These are phyloP conservation scores for Phalacrocorax carbo DNA, from an alignment of 2,113 vertebrate species.

Conservation along the genomic window DNA sequence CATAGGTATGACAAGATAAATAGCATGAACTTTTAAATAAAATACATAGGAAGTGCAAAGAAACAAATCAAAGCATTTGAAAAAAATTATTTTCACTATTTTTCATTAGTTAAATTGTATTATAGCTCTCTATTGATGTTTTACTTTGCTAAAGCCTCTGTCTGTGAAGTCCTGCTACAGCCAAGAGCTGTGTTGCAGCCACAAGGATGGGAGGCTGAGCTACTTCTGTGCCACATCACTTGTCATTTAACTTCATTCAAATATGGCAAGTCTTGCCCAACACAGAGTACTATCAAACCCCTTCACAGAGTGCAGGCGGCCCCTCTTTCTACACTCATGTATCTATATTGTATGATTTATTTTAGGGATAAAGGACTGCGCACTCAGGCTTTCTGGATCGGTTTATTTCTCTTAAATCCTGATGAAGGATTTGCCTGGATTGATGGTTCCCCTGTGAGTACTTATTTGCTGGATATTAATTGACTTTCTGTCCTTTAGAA, in stretches of 20 bases:
- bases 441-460: conserved; percentile 85
- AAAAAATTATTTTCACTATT: background rate
- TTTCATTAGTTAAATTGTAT: background rate
- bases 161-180: background rate
- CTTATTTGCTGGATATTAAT: background rate
- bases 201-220: background rate
- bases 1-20: background rate
- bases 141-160: background rate
- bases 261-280: background rate
- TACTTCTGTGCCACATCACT: background rate
- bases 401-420: conserved; percentile 75
- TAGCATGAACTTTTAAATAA: background rate
- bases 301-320: background rate
- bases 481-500: background rate
- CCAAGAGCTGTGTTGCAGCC: background rate
- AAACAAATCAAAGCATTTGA: background rate
- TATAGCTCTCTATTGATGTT: background rate
- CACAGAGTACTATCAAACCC: background rate
- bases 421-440: conserved; percentile 83
- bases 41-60: background rate
- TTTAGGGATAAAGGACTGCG: conserved; percentile 46
- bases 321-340: background rate
- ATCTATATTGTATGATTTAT: background rate
- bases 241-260: background rate
- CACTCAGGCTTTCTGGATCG: conserved; percentile 79